Base-by-base conservation (phyloP, 2,797 vertebrate species). In the Melanotaenia nigrans region DNA sequence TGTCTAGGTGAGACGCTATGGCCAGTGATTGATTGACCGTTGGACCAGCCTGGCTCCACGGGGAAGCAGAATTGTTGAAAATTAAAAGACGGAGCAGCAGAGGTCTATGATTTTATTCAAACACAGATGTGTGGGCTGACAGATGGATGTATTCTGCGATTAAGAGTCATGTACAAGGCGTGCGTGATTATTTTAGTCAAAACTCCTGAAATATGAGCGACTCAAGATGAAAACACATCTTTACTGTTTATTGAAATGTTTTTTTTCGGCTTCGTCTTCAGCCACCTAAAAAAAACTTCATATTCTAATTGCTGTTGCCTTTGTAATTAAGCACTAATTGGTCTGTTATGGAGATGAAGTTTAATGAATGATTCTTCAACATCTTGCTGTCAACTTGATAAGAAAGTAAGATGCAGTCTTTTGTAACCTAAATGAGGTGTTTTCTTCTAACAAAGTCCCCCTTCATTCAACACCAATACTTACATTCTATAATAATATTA, bases 1-100 rank as follows among this genome's bases (percentile, higher is more conserved):
- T 83, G 91, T 93, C 92, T 90, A 83, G 87, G 89, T 91, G 90
- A 90, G 92, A 92, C 64, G 71, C 89, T 82, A 85, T 68, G 88
- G 71, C 85, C 80, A 33, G 75, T 94, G 94, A 95, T 95, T 93
- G 93, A 95, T 95, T 92, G 89, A 85, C 83, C 82, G 83, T 78
- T 83, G 85, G 86, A 79, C 84, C 80, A 74, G 79, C 90, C 83
- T 67, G 86, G 85, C 83, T 90, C 92, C 53, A 40, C 73, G 28
- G 90, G 45, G 88, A 90, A 86, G 75, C 73, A 16, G 65, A 86
- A 83, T 85, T 54, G 78, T 85, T 78, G 77, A 89, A 92, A 92
- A 90, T 90, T 86, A 84, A 89, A 87, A 84, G 81, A 87, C 60
- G 79, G 81, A 60, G 86, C 35, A 71, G 66, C 10, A 4, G 73